phyloP scores from a whole-genome alignment of 2,113 vertebrate species.

The Zapus hudsonius region DNA sequence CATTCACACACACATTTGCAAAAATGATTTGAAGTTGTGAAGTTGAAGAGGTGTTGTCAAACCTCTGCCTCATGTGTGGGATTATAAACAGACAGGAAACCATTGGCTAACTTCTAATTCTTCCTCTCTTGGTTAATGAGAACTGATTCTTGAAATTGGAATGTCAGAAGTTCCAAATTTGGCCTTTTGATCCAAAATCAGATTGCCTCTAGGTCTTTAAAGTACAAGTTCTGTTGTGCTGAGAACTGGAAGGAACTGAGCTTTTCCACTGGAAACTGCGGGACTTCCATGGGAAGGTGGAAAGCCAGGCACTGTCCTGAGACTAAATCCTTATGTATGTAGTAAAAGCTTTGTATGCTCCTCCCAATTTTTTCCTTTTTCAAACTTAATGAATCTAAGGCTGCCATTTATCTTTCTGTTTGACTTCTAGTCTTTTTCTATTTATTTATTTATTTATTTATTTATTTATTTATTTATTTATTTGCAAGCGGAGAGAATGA shows the following conservation, averaged over 20 bases:
- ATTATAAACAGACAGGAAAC: not conserved
- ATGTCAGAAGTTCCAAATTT: not conserved
- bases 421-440: not conserved
- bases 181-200: not conserved
- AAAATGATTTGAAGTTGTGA: no score
- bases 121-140: not conserved
- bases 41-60: not conserved
- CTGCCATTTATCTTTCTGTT: slow-evolving; percentile 13
- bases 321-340: slow-evolving; percentile 28
- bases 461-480: no score
- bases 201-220: not conserved
- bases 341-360: not conserved
- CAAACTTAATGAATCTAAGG: not conserved
- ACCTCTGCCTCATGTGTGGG: not conserved
- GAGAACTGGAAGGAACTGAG: not conserved
- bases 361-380: not conserved
- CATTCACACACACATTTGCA: no score
- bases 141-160: not conserved
- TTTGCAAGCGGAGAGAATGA: no score
- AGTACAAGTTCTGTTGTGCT: not conserved
- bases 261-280: not conserved
- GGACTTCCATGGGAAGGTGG: not conserved
- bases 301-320: not conserved
- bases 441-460: no score
- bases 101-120: not conserved